phyloP scores from a whole-genome alignment of 1,140 invertebrate species.

The Triops longicaudatus region DNA sequence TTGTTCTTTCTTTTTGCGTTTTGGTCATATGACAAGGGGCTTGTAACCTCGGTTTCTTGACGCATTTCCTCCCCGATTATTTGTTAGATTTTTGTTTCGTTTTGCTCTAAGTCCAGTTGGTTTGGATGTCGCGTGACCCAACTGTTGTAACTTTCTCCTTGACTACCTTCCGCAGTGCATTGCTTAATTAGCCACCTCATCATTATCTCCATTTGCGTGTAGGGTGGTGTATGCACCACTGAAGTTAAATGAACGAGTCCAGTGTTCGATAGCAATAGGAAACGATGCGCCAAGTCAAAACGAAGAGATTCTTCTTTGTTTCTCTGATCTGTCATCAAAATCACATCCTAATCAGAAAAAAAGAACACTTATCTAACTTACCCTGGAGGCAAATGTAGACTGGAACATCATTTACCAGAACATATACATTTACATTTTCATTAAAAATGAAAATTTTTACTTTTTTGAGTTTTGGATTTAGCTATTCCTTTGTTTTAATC shows the following conservation, averaged over 20 bases:
- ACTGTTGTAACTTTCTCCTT: background rate
- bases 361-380: background rate
- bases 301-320: background rate
- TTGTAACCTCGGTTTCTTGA: background rate
- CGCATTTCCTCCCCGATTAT: background rate
- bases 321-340: background rate
- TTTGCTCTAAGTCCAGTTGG: background rate
- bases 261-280: slow-evolving; percentile 3
- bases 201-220: background rate
- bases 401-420: background rate
- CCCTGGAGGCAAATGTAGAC: background rate
- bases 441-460: background rate
- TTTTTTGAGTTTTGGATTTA: background rate
- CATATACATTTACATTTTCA: slow-evolving; percentile 16
- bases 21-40: background rate
- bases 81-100: background rate
- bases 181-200: slow-evolving; percentile 7
- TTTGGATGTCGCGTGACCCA: slow-evolving; percentile 3
- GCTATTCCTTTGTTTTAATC: background rate
- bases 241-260: background rate
- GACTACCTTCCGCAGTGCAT: background rate
- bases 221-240: background rate
- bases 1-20: background rate
- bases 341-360: background rate
- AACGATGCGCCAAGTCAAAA: background rate